Evolutionary conservation across 2,113 vertebrate genomes (phyloP).

Genomic region (Mastomys natalensis): DNA sequence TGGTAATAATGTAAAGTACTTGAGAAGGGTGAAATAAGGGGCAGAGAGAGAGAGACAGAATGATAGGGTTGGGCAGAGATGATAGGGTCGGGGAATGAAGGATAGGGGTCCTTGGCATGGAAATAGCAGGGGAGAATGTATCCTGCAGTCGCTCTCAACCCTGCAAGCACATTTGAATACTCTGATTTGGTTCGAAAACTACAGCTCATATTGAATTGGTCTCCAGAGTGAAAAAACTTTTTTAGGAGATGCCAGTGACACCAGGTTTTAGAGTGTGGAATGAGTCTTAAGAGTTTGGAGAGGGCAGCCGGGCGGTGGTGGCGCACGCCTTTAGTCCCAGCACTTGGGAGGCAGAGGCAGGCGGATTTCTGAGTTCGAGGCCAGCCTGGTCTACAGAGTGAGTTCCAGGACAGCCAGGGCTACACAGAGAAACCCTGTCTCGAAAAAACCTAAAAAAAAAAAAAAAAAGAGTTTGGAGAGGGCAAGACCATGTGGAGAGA

Average conservation of each 20-base stretch:
- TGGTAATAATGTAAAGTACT: neutral
- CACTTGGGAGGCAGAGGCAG: too few relatives aligned
- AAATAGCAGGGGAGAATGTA: neutral
- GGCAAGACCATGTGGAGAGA: neutral
- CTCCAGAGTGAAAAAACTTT: neutral
- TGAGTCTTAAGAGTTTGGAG: neutral
- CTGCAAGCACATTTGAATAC: neutral
- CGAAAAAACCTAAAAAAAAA: too few relatives aligned
- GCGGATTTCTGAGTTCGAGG: too few relatives aligned
- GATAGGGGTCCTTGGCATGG: neutral
- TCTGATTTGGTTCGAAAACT: neutral
- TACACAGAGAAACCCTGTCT: too few relatives aligned
- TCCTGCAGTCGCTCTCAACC: neutral
- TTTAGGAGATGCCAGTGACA: neutral
- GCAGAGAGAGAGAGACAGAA: neutral
- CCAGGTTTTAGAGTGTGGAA: neutral
- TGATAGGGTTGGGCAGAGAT: too few relatives aligned
- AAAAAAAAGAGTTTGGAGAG: neutral
- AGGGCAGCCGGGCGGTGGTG: too few relatives aligned
- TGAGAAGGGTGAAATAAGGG: slow-evolving; percentile 4
- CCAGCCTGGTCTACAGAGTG: too few relatives aligned
- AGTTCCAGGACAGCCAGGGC: too few relatives aligned
- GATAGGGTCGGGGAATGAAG: neutral
- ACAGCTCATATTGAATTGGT: neutral
- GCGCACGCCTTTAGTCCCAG: too few relatives aligned